phyloP scores from a whole-genome alignment of 2,113 vertebrate genomes.

The Scomber japonicus region DNA sequence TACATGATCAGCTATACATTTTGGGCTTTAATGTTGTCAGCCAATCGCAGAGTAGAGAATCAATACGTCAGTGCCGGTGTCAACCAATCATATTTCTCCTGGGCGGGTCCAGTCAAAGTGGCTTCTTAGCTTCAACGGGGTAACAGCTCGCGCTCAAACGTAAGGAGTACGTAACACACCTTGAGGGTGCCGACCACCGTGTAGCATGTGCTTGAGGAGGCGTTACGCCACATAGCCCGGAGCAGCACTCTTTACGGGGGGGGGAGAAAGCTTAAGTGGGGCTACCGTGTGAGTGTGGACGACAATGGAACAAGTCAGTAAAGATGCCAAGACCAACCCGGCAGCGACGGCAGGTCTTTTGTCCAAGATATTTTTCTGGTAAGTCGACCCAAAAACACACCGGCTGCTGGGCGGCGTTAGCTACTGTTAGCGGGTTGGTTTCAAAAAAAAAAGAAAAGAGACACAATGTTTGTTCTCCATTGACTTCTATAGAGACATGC shows the following conservation, averaged over 20 bases:
- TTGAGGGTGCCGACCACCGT: neutral
- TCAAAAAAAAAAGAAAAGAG: neutral
- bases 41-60: constrained; percentile 9
- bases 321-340: constrained; percentile 80
- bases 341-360: constrained; percentile 76
- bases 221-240: constrained; percentile 27
- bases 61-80: constrained; percentile 8
- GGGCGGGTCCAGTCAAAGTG: neutral
- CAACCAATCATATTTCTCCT: constrained; percentile 32
- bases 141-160: too few relatives aligned
- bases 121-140: too few relatives aligned
- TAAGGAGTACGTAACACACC: neutral
- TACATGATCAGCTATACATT: too few relatives aligned
- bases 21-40: neutral
- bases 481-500: too few relatives aligned
- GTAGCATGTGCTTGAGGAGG: constrained; percentile 17
- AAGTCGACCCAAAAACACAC: constrained; percentile 38
- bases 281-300: neutral
- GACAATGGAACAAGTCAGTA: constrained; percentile 74
- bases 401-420: neutral
- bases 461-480: neutral
- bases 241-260: neutral
- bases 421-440: constrained; percentile 3
- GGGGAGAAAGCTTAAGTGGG: neutral
- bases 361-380: constrained; percentile 86